Evolutionary conservation across 2,797 vertebrate genomes (phyloP).

Genomic region (Paratrypauchen microcephalus): DNA sequence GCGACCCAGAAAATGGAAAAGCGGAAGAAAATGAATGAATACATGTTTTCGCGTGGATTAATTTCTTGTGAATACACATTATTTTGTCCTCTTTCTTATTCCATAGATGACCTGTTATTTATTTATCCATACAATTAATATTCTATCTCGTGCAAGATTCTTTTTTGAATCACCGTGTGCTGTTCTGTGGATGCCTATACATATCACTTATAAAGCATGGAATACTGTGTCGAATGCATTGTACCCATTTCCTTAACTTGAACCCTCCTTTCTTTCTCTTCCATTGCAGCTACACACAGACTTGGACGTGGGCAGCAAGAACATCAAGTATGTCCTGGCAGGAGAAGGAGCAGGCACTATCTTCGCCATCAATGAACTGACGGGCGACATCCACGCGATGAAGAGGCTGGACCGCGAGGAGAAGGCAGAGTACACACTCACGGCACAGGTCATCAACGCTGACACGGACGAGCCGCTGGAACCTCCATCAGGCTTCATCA

Average conservation of each 20-base stretch:
- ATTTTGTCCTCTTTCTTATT: no score
- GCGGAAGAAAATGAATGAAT: no score
- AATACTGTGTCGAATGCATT: no score
- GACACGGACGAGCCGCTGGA: conserved; percentile 91
- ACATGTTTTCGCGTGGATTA: no score
- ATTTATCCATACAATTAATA: no score
- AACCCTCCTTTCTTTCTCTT: conserved; percentile 8
- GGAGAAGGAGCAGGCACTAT: conserved; percentile 97
- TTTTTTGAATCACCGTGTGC: no score
- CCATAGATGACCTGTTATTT: no score
- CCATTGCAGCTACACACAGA: conserved; percentile 91
- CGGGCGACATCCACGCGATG: conserved; percentile 98
- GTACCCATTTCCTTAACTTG: not conserved
- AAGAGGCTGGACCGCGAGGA: conserved; percentile 97
- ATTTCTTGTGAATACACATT: no score
- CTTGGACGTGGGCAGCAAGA: conserved; percentile 88
- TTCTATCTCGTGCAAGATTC: no score
- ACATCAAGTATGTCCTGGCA: conserved; percentile 93
- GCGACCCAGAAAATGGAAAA: no score
- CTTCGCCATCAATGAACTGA: conserved; percentile 95
- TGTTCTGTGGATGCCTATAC: no score
- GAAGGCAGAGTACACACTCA: conserved; percentile 96
- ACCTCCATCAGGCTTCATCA: conserved; percentile 96
- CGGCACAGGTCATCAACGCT: conserved; percentile 91
- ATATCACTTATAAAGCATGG: no score